Evolutionary conservation across 2,888 invertebrate species (phyloP), one percentile per base, ranked within the genome.

Genomic region (Nomada fabriciana): DNA sequence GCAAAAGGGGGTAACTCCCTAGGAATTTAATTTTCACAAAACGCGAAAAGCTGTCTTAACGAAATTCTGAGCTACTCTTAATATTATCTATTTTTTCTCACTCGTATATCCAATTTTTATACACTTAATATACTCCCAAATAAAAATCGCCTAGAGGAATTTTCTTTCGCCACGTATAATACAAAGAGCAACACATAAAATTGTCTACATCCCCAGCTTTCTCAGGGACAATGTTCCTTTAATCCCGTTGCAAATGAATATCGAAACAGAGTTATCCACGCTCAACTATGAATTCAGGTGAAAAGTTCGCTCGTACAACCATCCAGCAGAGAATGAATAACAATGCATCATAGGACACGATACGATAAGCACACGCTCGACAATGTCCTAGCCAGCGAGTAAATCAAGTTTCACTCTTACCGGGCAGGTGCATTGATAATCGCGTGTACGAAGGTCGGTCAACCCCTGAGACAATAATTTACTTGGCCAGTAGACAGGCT

Each of bases 361-460:
- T 7, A 29, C 42, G 47, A 61, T 64, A 64, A 64, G 52, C 20
- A 52, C 23, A 20, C 43, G 47, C 3, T 29, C 23, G 36, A 55
- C 60, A 43, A n/a, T 18, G 29, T 42, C 11, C 9, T 20, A 7
- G n/a, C n/a, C 55, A n/a, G 23, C n/a, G 43, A 63, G 67, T 82
- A 75, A 80, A 80, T 82, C 75, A 69, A 52, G 47, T 64, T 77
- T 69, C n/a, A 53, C 36, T 52, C 29, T 42, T 36, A 50, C 47
- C 73, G 50, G 60, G 15, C 18, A 23, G 52, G 29, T 43, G 36
- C 74, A 77, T 78, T 78, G 68, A 78, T 75, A 82, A 82, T 83
- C 71, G 75, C 65, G 36, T 64, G 69, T 63, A 23, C 57, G 80
- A 83, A 71, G 84, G 84, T 83, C 83, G 77, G 75, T 83, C 72